Percentiles rank a stretch among this genome's conserved stretches.
phyloP scores from a whole-genome alignment of 2,797 vertebrate species.

The Enteromius unitaeniatus region DNA sequence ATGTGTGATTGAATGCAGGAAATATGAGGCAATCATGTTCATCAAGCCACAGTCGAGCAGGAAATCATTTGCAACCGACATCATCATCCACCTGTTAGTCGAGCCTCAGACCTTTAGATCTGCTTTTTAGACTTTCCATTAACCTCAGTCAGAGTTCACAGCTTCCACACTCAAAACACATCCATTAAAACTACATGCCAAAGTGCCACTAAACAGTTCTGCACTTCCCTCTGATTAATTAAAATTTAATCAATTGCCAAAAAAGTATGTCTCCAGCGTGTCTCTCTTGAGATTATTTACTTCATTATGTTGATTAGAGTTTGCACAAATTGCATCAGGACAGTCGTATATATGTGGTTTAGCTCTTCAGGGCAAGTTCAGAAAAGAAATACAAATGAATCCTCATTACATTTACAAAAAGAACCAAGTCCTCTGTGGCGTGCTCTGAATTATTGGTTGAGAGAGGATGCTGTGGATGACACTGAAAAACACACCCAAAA shows the following conservation, averaged over 20 bases:
- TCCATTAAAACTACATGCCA: not conserved
- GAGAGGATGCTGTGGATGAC: not conserved
- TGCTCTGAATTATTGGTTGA: not conserved
- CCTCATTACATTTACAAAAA: not conserved
- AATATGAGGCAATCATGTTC: conserved; percentile 33
- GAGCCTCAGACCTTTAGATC: not conserved
- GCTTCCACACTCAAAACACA: not conserved
- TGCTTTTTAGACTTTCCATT: not conserved
- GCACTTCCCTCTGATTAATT: not conserved
- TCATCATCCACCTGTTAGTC: conserved; percentile 10
- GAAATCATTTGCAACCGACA: conserved; percentile 14
- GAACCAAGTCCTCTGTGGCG: not conserved
- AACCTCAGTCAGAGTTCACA: not conserved
- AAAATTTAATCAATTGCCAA: not conserved
- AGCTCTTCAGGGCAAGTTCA: not conserved
- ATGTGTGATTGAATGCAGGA: not conserved
- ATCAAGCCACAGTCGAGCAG: conserved; percentile 19
- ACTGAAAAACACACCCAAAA: not conserved
- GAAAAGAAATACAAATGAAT: not conserved
- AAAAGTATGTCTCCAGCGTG: not conserved
- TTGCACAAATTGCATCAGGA: not conserved
- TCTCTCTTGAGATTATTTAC: not conserved
- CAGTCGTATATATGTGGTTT: not conserved
- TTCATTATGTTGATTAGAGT: not conserved
- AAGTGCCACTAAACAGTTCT: not conserved